Conservation (phyloP, 2,113 vertebrate genomes). For the Eulemur macaco region DNA sequence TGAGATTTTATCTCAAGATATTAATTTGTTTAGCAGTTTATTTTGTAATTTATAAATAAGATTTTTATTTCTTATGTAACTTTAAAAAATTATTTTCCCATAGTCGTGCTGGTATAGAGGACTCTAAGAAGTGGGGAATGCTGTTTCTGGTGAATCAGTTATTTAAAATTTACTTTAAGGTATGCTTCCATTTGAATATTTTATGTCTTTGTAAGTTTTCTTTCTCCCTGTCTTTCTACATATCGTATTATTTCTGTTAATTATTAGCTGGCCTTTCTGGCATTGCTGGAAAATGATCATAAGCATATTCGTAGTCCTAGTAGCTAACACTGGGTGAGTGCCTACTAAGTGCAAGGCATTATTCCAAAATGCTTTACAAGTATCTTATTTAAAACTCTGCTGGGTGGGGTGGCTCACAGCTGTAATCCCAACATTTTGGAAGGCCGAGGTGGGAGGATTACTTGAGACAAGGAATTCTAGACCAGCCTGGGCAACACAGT, state of each 20-base stretch:
- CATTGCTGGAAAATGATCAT: accelerated
- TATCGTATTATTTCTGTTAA: accelerated
- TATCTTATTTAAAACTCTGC: accelerated
- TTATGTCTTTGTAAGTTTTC: neutral
- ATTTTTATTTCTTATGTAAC: neutral
- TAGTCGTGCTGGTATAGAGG: constrained; percentile 96
- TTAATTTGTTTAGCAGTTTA: neutral
- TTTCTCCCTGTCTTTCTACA: neutral
- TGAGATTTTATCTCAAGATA: neutral
- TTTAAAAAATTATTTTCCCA: neutral
- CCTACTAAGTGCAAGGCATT: neutral
- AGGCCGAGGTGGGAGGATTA: no score
- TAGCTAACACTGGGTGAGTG: neutral
- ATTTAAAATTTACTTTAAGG: constrained; percentile 99
- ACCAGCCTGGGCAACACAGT: no score
- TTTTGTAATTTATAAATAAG: neutral
- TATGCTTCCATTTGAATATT: constrained; percentile 64
- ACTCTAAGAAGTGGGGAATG: constrained; percentile 99
- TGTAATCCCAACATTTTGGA: no score
- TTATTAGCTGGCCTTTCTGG: neutral
- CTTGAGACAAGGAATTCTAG: no score
- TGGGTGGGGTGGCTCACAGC: no score
- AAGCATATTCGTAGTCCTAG: no score
- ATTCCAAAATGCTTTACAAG: accelerated
- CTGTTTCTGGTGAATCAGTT: constrained; percentile 98